Conservation (phyloP, 2,113 vertebrate genomes). For the Vireo altiloquus region DNA sequence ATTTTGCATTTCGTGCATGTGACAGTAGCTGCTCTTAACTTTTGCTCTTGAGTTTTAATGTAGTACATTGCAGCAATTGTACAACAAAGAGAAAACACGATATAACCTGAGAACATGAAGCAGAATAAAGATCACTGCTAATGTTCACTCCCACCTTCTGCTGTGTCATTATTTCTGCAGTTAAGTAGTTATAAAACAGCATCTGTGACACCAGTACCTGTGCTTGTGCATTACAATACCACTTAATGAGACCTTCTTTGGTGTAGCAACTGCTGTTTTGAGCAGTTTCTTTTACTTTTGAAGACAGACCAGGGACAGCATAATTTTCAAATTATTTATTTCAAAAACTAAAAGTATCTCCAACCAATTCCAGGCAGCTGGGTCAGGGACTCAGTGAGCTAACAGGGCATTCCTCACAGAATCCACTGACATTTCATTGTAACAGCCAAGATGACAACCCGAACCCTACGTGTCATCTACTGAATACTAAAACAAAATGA, state of each 20-base stretch:
- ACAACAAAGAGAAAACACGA: slow-evolving; percentile 57
- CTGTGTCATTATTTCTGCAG: slow-evolving; percentile 53
- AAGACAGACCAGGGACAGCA: slow-evolving; percentile 32
- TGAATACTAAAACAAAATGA: slow-evolving; percentile 2
- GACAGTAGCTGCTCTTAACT: slow-evolving; percentile 29
- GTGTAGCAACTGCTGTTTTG: slow-evolving; percentile 55
- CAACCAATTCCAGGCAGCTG: background rate
- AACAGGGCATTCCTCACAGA: background rate
- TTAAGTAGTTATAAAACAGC: slow-evolving; percentile 61
- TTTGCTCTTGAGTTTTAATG: slow-evolving; percentile 40
- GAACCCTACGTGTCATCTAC: background rate
- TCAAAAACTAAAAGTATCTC: slow-evolving; percentile 34
- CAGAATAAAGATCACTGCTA: slow-evolving; percentile 59
- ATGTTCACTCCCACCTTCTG: slow-evolving; percentile 66
- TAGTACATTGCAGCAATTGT: slow-evolving; percentile 19
- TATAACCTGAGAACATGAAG: background rate
- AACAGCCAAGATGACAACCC: background rate
- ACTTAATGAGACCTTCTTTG: slow-evolving; percentile 61
- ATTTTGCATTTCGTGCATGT: slow-evolving; percentile 10
- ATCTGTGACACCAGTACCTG: slow-evolving; percentile 47
- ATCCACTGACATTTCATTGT: background rate
- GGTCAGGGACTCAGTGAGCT: background rate
- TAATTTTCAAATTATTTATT: slow-evolving; percentile 63
- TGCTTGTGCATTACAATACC: slow-evolving; percentile 62
- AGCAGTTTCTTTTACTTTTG: slow-evolving; percentile 43